Percentiles rank a stretch among this genome's conserved stretches.
These are phyloP conservation scores for Catocala fraxini DNA, from an alignment of 2,888 invertebrate species.

Conservation along the genomic window DNA sequence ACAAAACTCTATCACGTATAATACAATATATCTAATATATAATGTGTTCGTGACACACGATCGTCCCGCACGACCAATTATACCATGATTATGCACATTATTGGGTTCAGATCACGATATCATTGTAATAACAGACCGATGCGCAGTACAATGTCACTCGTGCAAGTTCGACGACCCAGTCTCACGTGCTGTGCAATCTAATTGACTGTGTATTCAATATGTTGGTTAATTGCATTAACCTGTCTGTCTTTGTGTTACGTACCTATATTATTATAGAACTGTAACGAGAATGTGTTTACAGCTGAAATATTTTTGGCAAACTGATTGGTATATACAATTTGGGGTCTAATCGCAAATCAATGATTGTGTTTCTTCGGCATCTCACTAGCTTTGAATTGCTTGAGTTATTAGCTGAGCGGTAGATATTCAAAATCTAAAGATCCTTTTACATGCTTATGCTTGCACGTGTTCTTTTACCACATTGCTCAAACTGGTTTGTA, in stretches of 20 bases:
- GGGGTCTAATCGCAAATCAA: too few relatives aligned
- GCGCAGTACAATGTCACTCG: slow-evolving; percentile 18
- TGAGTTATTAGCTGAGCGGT: too few relatives aligned
- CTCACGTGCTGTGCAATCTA: slow-evolving; percentile 26
- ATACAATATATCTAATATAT: slow-evolving; percentile 20
- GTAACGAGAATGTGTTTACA: too few relatives aligned
- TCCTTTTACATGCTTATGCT: too few relatives aligned
- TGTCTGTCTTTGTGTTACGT: slow-evolving; percentile 2
- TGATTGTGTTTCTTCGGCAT: too few relatives aligned
- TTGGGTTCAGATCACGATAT: slow-evolving; percentile 46
- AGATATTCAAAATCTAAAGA: too few relatives aligned
- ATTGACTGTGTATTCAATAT: slow-evolving; percentile 21
- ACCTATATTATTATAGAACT: neutral
- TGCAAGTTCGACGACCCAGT: slow-evolving; percentile 31
- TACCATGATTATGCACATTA: slow-evolving; percentile 43
- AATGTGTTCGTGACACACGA: slow-evolving; percentile 53
- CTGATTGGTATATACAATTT: too few relatives aligned
- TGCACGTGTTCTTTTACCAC: too few relatives aligned
- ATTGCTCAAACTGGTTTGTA: too few relatives aligned
- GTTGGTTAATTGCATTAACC: slow-evolving; percentile 4
- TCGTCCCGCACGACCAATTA: slow-evolving; percentile 28
- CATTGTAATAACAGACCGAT: slow-evolving; percentile 34
- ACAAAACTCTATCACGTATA: neutral
- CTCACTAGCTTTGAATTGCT: too few relatives aligned
- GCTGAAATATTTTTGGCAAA: too few relatives aligned